Base-by-base conservation (phyloP, 2,113 vertebrate genomes). In the Peucedramus taeniatus region DNA sequence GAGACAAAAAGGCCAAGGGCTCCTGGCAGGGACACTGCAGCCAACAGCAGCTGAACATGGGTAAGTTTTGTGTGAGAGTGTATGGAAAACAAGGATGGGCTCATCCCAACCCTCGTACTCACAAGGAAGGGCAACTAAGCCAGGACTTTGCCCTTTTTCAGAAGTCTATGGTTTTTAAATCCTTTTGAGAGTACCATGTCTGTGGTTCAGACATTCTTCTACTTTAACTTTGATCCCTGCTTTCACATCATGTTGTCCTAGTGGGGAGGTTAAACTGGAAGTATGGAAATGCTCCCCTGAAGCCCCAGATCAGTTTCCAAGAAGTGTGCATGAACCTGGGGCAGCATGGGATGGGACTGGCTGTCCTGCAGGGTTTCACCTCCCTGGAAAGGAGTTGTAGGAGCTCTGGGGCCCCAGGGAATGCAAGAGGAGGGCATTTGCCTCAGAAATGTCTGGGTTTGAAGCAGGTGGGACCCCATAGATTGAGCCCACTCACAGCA, bases 401-500 rank as follows among this genome's bases (percentile, higher is more conserved):
- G 60, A 89, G 27, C 17, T 60, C 47, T 6, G 3, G 22, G 60
- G 15, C 68, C 22, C 17, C 15, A 15, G n/a, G 18, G 16, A 65
- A 37, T 13, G 4, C 30, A 82, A 80, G 54, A 27, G 59, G 11
- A 76, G 49, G 40, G 17, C 11, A 4, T 89, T 93, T 92, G 51
- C 60, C 51, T 89, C 47, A 35, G 65, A 83, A 75, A 80, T 57
- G 14, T 13, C 69, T 92, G 56, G 23, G 21, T 96, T 84, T 57
- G 71, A 90, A 92, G 60, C 85, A 94, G 71, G 79, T 91, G 93
- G 92, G 86, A 90, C 69, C 65, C 76, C 56, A 57, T n/a, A 45
- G 64, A 87, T 94, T 81, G 51, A 89, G 83, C 92, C 83, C 93
- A 93, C 92, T 96, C 88, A 92, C 85, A 97, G 83, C 88, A 96